A percentile compares a stretch with the other conserved stretches of the same genome.
Conservation (phyloP, 2,113 vertebrate species). For the western clawed frog (Xenopus tropicalis) region DNA sequence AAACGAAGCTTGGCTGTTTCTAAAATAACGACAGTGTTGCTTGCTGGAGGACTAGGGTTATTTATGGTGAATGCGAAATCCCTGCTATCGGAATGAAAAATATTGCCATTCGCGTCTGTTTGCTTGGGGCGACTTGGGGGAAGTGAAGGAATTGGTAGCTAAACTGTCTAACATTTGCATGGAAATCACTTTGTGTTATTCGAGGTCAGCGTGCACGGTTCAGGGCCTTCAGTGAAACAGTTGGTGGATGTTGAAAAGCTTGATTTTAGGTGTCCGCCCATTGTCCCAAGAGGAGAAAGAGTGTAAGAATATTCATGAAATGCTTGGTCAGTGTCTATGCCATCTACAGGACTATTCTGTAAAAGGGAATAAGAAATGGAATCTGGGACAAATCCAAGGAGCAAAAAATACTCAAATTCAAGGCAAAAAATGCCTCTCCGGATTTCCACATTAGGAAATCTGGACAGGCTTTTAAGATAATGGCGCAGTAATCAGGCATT, state of each 20-base stretch:
- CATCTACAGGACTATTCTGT: neutral
- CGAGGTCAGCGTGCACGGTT: neutral
- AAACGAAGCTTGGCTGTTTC: neutral
- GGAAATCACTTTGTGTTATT: neutral
- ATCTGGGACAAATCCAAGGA: neutral
- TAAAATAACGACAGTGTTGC: neutral
- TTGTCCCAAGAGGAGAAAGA: neutral
- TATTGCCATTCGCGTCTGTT: neutral
- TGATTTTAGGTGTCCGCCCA: neutral
- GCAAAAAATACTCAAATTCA: neutral
- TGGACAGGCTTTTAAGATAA: too few relatives aligned
- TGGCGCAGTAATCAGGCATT: too few relatives aligned
- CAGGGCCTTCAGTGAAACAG: neutral
- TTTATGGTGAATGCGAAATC: neutral
- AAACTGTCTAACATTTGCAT: neutral
- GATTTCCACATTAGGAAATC: too few relatives aligned
- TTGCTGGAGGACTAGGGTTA: neutral
- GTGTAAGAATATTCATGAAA: neutral
- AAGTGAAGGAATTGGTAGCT: neutral
- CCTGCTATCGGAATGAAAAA: neutral
- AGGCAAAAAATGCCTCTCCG: too few relatives aligned
- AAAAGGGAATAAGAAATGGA: neutral
- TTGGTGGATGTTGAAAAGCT: neutral
- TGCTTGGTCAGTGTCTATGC: neutral
- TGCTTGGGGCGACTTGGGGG: constrained; percentile 1